Conservation (phyloP, 1,140 invertebrate species). For the Catajapyx aquilonaris region DNA sequence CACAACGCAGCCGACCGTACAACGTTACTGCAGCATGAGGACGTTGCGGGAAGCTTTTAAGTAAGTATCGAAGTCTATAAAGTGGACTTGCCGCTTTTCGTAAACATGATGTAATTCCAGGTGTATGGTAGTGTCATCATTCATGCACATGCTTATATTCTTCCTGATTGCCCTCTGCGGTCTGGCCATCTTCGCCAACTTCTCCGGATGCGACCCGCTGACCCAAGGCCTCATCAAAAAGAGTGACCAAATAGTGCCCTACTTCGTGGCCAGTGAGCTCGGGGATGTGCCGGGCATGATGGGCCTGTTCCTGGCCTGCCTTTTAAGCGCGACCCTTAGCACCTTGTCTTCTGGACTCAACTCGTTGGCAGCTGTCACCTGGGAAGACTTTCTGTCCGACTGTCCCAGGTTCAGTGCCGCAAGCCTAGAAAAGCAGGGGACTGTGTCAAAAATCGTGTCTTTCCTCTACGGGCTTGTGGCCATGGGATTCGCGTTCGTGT, state of each 20-base stretch:
- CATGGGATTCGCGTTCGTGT: background rate
- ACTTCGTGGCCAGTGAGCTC: conserved; percentile 15
- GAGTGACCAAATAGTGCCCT: conserved; percentile 17
- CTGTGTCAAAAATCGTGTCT: conserved; percentile 9
- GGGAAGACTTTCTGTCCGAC: conserved; percentile 23
- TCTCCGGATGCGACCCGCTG: conserved; percentile 15
- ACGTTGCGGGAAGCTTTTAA: no score
- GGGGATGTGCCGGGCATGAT: conserved; percentile 14
- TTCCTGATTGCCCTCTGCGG: conserved; percentile 13
- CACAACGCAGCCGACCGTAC: conserved; percentile 29
- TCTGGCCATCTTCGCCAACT: conserved; percentile 18
- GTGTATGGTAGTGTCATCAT: no score
- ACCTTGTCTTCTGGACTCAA: conserved; percentile 27
- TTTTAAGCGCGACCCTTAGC: conserved; percentile 17
- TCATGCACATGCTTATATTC: no score
- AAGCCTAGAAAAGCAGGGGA: conserved; percentile 6
- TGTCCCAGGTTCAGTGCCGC: conserved; percentile 7
- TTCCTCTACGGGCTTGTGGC: background rate
- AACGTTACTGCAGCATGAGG: conserved; percentile 19
- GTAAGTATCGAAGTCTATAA: no score
- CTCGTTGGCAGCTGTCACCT: conserved; percentile 25
- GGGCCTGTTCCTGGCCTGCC: conserved; percentile 17
- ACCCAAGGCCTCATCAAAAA: conserved; percentile 11
- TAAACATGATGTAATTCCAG: no score
- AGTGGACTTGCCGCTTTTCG: no score